Evolutionary conservation across 2,797 vertebrate genomes (phyloP), one percentile per base, ranked within the genome.

Genomic region (Scolopax bukidnonensis): DNA sequence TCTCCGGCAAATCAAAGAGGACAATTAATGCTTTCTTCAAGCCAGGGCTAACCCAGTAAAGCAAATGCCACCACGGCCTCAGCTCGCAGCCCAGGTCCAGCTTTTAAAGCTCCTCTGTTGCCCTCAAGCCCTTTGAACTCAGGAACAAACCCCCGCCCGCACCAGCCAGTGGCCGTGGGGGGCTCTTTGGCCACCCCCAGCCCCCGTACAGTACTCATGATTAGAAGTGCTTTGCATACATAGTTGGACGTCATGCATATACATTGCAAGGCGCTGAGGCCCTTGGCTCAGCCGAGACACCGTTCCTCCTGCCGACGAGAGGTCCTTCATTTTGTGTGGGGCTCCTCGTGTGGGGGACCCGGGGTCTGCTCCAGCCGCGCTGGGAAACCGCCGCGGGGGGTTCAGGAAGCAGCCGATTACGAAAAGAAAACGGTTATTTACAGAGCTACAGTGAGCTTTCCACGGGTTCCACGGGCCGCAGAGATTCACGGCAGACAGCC

Each of bases 381-480:
- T 18, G 40, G 56, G 51, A 7, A 15, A 13, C 76, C 32, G 90
- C 92, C 73, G 47, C 4, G 75, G 85, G 85, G 47, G 38, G 68
- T 27, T 82, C 84, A 87, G 91, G 21, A 59, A 92, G 90, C 91
- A 94, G 89, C 91, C 0, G 28, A 36, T 86, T 48, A 86, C 11
- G 24, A 77, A 77, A 53, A 48, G 56, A 84, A 77, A 53, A 43
- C 59, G 84, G 45, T 45, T 94, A 93, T 96, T 92, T 90, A 95
- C 95, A 96, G 89, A 91, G 93, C 95, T 86, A 71, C 88, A 59
- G 77, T 57, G 19, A 73, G 84, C 95, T 80, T 79, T 76, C 48
- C 11, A 68, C 0, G 48, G 78, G 78, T 68, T 56, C 69, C 2
- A 36, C 36, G 36, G 10, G 11, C 32, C 4, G 89, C 75, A 40